These are phyloP conservation scores for Sebastes aleutianus DNA, from an alignment of 2,797 vertebrate species.

Conservation along the genomic window DNA sequence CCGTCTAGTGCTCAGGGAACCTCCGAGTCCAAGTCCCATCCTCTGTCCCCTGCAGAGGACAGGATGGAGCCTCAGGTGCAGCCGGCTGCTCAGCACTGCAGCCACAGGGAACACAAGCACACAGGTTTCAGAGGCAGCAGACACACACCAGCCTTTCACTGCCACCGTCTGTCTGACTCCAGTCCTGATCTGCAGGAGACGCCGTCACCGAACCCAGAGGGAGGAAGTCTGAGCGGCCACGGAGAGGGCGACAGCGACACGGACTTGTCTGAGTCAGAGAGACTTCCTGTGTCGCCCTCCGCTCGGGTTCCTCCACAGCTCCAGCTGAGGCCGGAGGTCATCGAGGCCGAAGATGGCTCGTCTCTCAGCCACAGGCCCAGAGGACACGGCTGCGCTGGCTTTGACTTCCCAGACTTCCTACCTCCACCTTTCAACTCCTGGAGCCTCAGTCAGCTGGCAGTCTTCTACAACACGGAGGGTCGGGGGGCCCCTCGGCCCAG, in stretches of 20 bases:
- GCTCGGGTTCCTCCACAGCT: constrained; percentile 83
- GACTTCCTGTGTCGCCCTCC: constrained; percentile 69
- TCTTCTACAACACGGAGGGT: constrained; percentile 82
- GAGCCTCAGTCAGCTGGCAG: constrained; percentile 86
- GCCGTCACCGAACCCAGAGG: neutral
- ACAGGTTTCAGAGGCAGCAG: constrained; percentile 9
- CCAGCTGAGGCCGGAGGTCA: constrained; percentile 87
- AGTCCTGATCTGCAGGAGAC: constrained; percentile 17
- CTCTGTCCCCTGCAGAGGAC: constrained; percentile 4
- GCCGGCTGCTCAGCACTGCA: neutral
- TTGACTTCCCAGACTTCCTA: constrained; percentile 89
- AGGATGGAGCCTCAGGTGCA: constrained; percentile 35
- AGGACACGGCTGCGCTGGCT: constrained; percentile 38
- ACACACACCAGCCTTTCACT: constrained; percentile 14
- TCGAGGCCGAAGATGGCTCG: constrained; percentile 66
- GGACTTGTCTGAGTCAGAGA: constrained; percentile 91
- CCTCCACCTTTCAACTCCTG: constrained; percentile 92
- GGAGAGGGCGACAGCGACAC: constrained; percentile 81
- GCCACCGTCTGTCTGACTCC: neutral
- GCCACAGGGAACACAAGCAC: constrained; percentile 26
- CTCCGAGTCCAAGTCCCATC: constrained; percentile 28
- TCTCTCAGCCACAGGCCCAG: constrained; percentile 22
- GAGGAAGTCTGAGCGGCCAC: neutral
- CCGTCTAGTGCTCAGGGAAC: constrained; percentile 45
- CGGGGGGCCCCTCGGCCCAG: constrained; percentile 57